Percentiles rank a stretch among this genome's conserved stretches.
Evolutionary conservation across 2,797 vertebrate species (phyloP).

Genomic region (Trematomus bernacchii): DNA sequence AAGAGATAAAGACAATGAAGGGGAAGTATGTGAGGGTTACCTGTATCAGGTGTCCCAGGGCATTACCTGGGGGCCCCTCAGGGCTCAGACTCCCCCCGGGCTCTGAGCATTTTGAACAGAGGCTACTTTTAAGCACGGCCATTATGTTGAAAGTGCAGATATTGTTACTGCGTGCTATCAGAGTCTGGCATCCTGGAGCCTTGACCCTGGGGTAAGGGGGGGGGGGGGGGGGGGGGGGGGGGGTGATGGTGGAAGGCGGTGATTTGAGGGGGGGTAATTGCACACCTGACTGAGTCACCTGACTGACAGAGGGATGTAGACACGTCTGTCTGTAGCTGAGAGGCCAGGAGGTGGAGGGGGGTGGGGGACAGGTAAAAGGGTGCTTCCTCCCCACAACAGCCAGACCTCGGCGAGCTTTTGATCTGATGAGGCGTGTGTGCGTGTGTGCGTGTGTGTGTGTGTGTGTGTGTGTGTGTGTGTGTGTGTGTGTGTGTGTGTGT

Average conservation of each 20-base stretch:
- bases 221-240: conserved; percentile 25
- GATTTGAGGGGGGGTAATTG: conserved; percentile 66
- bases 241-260: conserved; percentile 35
- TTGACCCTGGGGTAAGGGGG: conserved; percentile 54
- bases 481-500: conserved; percentile 33
- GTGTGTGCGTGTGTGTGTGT: conserved; percentile 24
- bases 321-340: conserved; percentile 66
- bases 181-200: conserved; percentile 77
- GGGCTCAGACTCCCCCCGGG: conserved; percentile 44
- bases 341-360: conserved; percentile 41
- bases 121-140: conserved; percentile 73
- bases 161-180: conserved; percentile 81
- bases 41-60: conserved; percentile 84
- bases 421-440: conserved; percentile 55
- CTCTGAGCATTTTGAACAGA: conserved; percentile 71
- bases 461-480: conserved; percentile 33
- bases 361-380: conserved; percentile 53
- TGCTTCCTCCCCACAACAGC: conserved; percentile 61
- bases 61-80: conserved; percentile 79
- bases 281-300: conserved; percentile 81
- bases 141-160: conserved; percentile 80
- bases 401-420: conserved; percentile 74
- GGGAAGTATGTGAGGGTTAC: conserved; percentile 73
- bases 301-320: conserved; percentile 71
- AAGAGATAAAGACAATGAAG: conserved; percentile 72